Evolutionary conservation across 2,888 invertebrate species (phyloP).

Genomic region (Theretra japonica): DNA sequence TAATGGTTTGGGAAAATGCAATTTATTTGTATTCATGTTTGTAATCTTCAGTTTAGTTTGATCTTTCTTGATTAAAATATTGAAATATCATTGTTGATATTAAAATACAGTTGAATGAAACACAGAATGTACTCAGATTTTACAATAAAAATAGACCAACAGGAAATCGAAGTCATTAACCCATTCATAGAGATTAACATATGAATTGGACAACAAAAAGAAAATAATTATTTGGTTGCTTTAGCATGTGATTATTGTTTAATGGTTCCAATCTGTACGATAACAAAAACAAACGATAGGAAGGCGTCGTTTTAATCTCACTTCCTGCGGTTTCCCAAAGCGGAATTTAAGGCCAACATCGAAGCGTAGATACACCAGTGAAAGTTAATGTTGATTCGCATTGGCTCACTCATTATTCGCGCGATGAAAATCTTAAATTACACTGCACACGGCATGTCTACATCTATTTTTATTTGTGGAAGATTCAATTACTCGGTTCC

Average conservation of each 20-base stretch:
- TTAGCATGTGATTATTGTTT: constrained; percentile 49
- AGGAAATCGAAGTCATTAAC: neutral
- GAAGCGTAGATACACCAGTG: constrained; percentile 65
- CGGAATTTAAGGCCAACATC: constrained; percentile 74
- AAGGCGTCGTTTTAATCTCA: constrained; percentile 58
- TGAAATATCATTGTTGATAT: neutral
- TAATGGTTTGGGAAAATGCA: constrained; percentile 10
- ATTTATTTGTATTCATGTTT: constrained; percentile 1
- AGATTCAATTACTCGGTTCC: constrained; percentile 75
- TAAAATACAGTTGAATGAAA: neutral
- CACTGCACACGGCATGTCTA: constrained; percentile 67
- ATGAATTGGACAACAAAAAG: constrained; percentile 34
- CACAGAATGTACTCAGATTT: neutral
- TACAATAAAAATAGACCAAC: neutral
- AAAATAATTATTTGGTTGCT: constrained; percentile 41
- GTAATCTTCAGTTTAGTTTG: neutral
- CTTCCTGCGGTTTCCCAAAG: constrained; percentile 77
- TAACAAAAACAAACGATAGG: constrained; percentile 56
- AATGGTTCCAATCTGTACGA: constrained; percentile 44
- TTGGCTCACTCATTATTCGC: constrained; percentile 71
- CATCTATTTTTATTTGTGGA: constrained; percentile 74
- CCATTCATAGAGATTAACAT: constrained; percentile 1
- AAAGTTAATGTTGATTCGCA: constrained; percentile 79
- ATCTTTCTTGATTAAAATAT: neutral
- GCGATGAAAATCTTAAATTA: constrained; percentile 81